phyloP scores from a whole-genome alignment of 1,140 invertebrate genomes.

The Frieseomelitta varia region DNA sequence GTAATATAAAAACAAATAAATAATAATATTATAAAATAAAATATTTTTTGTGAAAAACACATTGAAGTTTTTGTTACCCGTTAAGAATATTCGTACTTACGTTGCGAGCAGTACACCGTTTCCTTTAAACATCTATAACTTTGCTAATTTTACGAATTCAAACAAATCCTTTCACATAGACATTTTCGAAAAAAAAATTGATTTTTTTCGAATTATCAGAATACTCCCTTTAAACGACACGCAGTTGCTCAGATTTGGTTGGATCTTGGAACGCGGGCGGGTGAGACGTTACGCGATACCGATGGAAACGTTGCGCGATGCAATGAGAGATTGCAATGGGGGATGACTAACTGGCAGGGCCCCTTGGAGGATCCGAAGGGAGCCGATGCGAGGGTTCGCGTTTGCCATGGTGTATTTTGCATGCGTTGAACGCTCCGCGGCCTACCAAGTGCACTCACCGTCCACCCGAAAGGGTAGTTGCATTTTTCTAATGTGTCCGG shows the following conservation, averaged over 20 bases:
- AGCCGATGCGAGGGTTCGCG: constrained; percentile 34
- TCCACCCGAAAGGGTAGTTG: constrained; percentile 51
- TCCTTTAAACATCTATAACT: too few species aligned
- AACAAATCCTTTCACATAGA: too few species aligned
- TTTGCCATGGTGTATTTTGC: constrained; percentile 56
- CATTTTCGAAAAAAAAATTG: too few species aligned
- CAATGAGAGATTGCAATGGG: constrained; percentile 7
- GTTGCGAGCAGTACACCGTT: too few species aligned
- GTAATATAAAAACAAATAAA: too few species aligned
- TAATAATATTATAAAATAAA: too few species aligned
- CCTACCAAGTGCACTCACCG: constrained; percentile 70
- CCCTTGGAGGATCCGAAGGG: constrained; percentile 10
- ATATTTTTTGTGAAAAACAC: too few species aligned
- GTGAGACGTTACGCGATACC: background rate
- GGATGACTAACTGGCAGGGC: constrained; percentile 47
- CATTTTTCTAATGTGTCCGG: constrained; percentile 63
- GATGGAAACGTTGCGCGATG: background rate
- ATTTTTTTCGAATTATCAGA: too few species aligned
- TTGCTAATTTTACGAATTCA: too few species aligned
- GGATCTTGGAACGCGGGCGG: background rate
- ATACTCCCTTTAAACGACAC: too few species aligned
- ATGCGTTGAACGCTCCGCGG: constrained; percentile 65
- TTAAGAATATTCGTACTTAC: too few species aligned
- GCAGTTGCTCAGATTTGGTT: background rate
- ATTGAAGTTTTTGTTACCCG: too few species aligned